phyloP scores from a whole-genome alignment of 2,888 invertebrate species.

The Patella caerulea region DNA sequence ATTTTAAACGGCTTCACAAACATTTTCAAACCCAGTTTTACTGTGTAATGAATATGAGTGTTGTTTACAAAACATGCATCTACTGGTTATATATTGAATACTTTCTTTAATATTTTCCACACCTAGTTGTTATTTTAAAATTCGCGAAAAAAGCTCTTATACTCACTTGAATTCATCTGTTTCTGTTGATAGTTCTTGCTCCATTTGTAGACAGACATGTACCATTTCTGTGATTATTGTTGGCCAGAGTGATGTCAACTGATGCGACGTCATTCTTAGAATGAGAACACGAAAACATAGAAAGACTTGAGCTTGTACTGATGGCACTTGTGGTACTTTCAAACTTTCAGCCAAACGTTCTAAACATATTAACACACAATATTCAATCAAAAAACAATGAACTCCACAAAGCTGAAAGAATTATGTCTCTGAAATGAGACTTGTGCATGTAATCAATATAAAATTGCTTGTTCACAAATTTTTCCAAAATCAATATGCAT shows the following conservation, averaged over 20 bases:
- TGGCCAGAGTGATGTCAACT: constrained; percentile 91
- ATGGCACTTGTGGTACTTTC: constrained; percentile 81
- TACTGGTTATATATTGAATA: no score
- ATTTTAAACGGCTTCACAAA: no score
- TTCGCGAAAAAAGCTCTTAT: not conserved
- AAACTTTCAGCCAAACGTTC: constrained; percentile 89
- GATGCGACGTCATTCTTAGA: constrained; percentile 85
- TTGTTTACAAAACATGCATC: no score
- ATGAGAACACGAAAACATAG: constrained; percentile 89
- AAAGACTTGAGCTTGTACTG: constrained; percentile 88
- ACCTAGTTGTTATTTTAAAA: no score
- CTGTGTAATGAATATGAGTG: no score
- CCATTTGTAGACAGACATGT: constrained; percentile 88
- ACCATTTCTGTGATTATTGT: constrained; percentile 92
- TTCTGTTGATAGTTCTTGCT: constrained; percentile 84
- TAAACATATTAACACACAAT: constrained; percentile 66
- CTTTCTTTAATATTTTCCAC: no score
- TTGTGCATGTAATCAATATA: no score
- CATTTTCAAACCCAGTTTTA: no score
- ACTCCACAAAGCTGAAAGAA: not conserved
- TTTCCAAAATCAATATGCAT: no score
- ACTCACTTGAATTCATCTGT: constrained; percentile 83
- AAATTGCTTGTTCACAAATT: no score
- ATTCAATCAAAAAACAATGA: not conserved
- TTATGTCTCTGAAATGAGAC: no score